These are phyloP conservation scores for Styela plicata DNA, from an alignment of 23 tunicate species.

Conservation along the genomic window DNA sequence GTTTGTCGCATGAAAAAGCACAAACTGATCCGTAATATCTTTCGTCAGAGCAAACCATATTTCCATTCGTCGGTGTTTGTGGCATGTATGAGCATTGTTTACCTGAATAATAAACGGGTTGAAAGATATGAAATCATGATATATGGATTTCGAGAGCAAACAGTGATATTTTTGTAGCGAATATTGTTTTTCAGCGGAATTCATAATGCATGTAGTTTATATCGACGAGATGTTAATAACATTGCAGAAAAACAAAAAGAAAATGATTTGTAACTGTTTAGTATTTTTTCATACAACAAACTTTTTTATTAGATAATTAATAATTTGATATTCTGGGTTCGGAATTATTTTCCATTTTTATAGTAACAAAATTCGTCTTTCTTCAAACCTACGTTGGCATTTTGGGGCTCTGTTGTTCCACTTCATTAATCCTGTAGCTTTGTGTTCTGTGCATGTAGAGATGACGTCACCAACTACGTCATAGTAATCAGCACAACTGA, in stretches of 20 bases:
- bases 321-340: too few relatives aligned
- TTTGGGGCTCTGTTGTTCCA: neutral
- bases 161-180: too few relatives aligned
- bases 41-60: neutral
- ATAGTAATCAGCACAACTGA: slow-evolving; percentile 29
- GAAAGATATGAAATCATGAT: too few relatives aligned
- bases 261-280: too few relatives aligned
- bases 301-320: too few relatives aligned
- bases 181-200: too few relatives aligned
- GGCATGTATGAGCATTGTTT: slow-evolving; percentile 6
- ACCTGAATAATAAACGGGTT: too few relatives aligned
- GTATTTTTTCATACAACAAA: too few relatives aligned
- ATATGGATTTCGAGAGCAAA: too few relatives aligned
- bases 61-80: neutral
- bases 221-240: too few relatives aligned
- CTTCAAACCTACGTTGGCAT: neutral
- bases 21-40: neutral
- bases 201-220: too few relatives aligned
- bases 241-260: too few relatives aligned
- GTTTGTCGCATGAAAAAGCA: neutral
- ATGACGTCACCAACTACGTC: slow-evolving; percentile 15
- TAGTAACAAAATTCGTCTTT: neutral
- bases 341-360: neutral
- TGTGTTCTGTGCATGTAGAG: neutral
- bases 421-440: neutral